Base-by-base conservation (phyloP, 1,140 invertebrate species). In the Drosophila sucinea region DNA sequence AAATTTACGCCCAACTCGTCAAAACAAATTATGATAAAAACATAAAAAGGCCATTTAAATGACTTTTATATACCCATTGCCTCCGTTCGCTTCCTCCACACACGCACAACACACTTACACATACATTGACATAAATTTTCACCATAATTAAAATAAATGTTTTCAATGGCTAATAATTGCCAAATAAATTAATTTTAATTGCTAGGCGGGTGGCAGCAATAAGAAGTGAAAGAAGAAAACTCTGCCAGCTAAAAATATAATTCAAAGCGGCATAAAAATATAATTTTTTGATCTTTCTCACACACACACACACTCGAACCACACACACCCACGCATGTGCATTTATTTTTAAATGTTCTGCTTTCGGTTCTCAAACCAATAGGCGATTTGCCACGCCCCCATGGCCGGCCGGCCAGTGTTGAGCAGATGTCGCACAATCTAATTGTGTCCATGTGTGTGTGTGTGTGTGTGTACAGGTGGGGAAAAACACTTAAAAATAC, bases 101-200 rank as follows among this genome's bases (percentile, higher is more conserved):
- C 29, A 8, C 2, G 23, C 2, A 70, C 66, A 63, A 17, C 17
- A 17, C 17, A 17, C 33, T 0, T 41, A 51, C 44, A 74, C 56
- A 10, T 69, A 72, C 73, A 25, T 47, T 23, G 6, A 51, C 44
- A 51, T 51, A 73, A 77, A 73, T 81, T 81, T 67, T 60, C 79
- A 79, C 75, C 70, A 83, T 87, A 87, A 87, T 87, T 89, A 87
- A 87, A 87, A 87, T 87, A 87, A 85, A 86, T 86, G 83, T 68
- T 77, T 76, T 79, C 79, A 75, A 87, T 87, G 76, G 74, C 81
- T 79, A 86, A 86, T 86, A 86, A 86, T 86, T 79, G 76, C 72
- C 79, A 87, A 87, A 86, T 86, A 87, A 86, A 87, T 86, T 83
- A 73, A 87, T 89, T 87, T 89, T 87, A 87, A 87, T 89, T 87